phyloP scores from a whole-genome alignment of 1,140 invertebrate species.

The Agrilus planipennis region DNA sequence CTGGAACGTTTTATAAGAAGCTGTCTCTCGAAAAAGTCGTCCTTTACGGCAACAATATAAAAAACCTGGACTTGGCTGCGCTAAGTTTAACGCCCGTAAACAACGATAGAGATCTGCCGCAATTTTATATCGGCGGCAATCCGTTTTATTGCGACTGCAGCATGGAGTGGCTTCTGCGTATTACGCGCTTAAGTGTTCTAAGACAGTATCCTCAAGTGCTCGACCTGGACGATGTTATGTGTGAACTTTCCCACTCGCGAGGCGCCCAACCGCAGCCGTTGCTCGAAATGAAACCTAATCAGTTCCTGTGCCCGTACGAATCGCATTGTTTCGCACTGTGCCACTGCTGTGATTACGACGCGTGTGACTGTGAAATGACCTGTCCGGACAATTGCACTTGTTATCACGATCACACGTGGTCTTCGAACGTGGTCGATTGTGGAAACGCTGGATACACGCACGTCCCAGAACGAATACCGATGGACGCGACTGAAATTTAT shows the following conservation, averaged over 20 bases:
- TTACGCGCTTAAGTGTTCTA: slow-evolving; percentile 55
- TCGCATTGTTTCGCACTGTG: slow-evolving; percentile 82
- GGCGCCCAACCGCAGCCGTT: slow-evolving; percentile 57
- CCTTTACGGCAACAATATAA: slow-evolving; percentile 61
- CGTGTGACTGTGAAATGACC: slow-evolving; percentile 85
- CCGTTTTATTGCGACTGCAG: slow-evolving; percentile 72
- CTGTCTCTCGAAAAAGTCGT: slow-evolving; percentile 57
- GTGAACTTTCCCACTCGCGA: slow-evolving; percentile 65
- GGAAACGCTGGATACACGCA: slow-evolving; percentile 57
- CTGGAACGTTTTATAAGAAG: slow-evolving; percentile 62
- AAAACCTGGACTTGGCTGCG: slow-evolving; percentile 57
- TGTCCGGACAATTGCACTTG: slow-evolving; percentile 78
- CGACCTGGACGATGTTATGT: slow-evolving; percentile 73
- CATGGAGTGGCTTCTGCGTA: slow-evolving; percentile 74
- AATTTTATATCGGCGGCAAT: slow-evolving; percentile 71
- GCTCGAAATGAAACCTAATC: slow-evolving; percentile 62
- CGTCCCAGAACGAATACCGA: slow-evolving; percentile 68
- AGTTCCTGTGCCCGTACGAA: slow-evolving; percentile 78
- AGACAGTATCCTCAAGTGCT: slow-evolving; percentile 75
- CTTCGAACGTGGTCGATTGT: slow-evolving; percentile 82
- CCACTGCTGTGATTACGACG: slow-evolving; percentile 83
- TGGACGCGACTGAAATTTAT: slow-evolving; percentile 84
- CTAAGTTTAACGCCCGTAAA: slow-evolving; percentile 53
- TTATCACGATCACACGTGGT: slow-evolving; percentile 85
- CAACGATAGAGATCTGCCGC: slow-evolving; percentile 51